Percentiles rank a stretch among this genome's conserved stretches.
Evolutionary conservation across 2,797 vertebrate species (phyloP).

Genomic region (Morelia viridis): DNA sequence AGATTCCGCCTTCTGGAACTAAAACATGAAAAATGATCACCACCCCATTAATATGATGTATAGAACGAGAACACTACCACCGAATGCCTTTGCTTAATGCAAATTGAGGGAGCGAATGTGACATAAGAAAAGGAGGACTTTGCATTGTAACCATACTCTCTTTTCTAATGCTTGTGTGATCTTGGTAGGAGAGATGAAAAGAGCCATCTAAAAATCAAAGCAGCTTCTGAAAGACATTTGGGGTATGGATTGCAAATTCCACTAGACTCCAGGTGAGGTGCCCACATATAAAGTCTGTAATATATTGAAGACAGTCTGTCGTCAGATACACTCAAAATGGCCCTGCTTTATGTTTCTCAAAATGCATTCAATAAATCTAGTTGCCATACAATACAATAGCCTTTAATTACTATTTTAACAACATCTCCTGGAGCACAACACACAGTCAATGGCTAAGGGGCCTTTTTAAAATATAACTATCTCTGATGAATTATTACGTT

Average conservation of each 20-base stretch:
- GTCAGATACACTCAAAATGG: not conserved
- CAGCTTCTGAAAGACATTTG: not conserved
- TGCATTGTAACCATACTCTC: no score
- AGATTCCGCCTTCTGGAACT: constrained; percentile 94
- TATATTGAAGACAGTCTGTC: not conserved
- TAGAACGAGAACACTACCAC: constrained; percentile 5
- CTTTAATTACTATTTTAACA: no score
- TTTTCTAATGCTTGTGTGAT: no score
- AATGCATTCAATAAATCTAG: not conserved
- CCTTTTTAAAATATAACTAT: no score
- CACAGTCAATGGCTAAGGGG: no score
- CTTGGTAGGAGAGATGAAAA: not conserved
- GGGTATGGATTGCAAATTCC: not conserved
- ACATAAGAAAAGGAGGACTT: not conserved
- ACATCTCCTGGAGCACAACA: no score
- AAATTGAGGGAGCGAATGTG: not conserved
- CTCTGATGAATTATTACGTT: no score
- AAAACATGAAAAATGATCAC: constrained; percentile 66
- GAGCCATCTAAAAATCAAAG: no score
- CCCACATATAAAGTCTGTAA: not conserved
- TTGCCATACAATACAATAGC: not conserved
- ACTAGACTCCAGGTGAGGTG: not conserved
- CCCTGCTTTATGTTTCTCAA: not conserved
- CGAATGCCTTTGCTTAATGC: not conserved
- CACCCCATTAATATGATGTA: constrained; percentile 42